A percentile compares a stretch with the other conserved stretches of the same genome.
These are phyloP conservation scores for Mesitornis unicolor DNA, from an alignment of 2,113 vertebrate genomes.

Conservation along the genomic window DNA sequence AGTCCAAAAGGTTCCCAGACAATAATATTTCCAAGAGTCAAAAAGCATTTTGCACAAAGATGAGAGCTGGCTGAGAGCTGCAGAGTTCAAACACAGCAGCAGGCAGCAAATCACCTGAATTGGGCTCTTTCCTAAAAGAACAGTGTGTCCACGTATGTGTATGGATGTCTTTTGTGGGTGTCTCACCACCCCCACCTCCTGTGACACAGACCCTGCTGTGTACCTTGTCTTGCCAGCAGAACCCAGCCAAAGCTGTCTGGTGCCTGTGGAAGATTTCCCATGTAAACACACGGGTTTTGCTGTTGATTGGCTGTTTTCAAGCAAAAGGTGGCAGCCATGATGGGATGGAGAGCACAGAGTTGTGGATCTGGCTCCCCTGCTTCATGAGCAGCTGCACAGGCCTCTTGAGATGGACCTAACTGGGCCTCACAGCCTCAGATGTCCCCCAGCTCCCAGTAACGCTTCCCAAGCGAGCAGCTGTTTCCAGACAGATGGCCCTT, in stretches of 20 bases:
- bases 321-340: not conserved
- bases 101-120: not conserved
- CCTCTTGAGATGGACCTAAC: not conserved
- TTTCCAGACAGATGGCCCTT: not conserved
- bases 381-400: not conserved
- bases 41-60: not conserved
- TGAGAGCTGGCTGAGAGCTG: not conserved
- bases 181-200: not conserved
- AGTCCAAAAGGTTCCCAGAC: not conserved
- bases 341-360: not conserved
- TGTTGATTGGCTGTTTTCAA: not conserved
- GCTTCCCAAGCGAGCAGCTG: not conserved
- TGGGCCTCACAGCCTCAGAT: not conserved
- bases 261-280: not conserved
- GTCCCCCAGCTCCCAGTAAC: not conserved
- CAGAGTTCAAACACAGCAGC: not conserved
- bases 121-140: not conserved
- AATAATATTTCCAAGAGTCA: not conserved
- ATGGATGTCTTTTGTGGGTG: not conserved
- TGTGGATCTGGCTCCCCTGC: not conserved
- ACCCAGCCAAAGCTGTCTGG: not conserved
- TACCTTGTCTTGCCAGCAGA: not conserved
- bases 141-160: rapidly evolving
- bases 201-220: not conserved
- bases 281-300: not conserved